Evolutionary conservation across 2,797 vertebrate species (phyloP), one percentile per base, ranked within the genome.

Genomic region (Okamejei kenojei): DNA sequence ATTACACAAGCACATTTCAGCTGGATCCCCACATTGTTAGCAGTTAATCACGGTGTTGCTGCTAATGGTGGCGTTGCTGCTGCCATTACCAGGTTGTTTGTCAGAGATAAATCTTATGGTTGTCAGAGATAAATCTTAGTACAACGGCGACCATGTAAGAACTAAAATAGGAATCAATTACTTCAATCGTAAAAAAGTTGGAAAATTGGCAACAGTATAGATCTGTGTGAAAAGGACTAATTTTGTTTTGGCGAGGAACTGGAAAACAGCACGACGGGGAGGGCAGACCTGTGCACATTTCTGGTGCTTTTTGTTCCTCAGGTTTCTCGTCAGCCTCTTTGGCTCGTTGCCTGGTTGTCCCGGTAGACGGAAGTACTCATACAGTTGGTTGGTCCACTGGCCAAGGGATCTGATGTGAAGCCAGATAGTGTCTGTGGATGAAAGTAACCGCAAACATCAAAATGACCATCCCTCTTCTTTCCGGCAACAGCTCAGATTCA

Each of bases 311-410:
- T 93, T 95, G 94, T 93, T 96, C 93, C 93, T 95, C 94, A 96
- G 95, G 93, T 96, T 97, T 79, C 94, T 93, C 0, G 95, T 94
- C 19, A 97, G 95, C 0, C 94, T 95, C 94, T 96, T 94, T 0
- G 73, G 93, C 79, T 94, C 95, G 0, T 0, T 19, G 0, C 1
- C 7, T 3, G 74, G 84, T 0, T 1, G 93, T 0, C 97, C 94
- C 0, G 94, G 95, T 23, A 94, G 95, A 93, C 96, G 96, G 95
- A 98, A 98, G 94, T 96, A 97, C 74, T 98, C 97, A 0, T 97
- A 97, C 45, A 99, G 96, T 0, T 96, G 96, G 95, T 95, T 98
- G 93, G 98, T 98, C 98, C 98, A 98, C 93, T 98, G 98, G 63
- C 98, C 98, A 96, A 97, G 96, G 0, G 98, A 97, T 71, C 97